Base-by-base conservation (phyloP, 1,140 invertebrate species). In the Phocides pigmalion region DNA sequence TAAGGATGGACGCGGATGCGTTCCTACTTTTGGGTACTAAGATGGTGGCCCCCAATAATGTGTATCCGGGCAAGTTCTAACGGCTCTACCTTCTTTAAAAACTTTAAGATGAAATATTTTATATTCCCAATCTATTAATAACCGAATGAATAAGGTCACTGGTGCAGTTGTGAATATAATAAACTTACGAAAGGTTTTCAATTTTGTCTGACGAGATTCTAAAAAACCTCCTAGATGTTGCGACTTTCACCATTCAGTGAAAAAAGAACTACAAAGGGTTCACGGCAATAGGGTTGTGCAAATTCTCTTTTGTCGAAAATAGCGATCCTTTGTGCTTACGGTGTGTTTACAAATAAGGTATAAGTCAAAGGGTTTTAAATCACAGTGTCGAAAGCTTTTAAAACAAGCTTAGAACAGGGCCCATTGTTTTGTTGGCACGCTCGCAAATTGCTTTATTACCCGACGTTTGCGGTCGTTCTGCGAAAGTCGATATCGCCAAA, bases 341-440 rank as follows among this genome's bases (percentile, higher is more conserved):
- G 68, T 70, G 79, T 91, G 89, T 91, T 91, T 91, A 89, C 89
- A 87, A 89, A 89, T 84, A 89, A 81, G 70, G 79, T 80, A 69
- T 81, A 77, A 84, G 79, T 87, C 87, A 89, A 89, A 91, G 89
- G 89, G 87, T 90, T 89, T 89, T 91, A 91, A 90, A 91, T 91
- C 87, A 90, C 79, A 70, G 82, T 70, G 87, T 89, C 79, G 86
- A 89, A 86, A 91, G 87, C 81, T 89, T 85, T 89, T 82, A 82
- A 89, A 91, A 89, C 83, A 89, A 83, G 77, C 82, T 91, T 85
- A 90, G 87, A 89, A 89, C 73, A 76, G 73, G 64, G 74, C 53
- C 74, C 74, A 87, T 91, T 91, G 89, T 91, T 88, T 87, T 87
- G 83, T 79, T 87, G 82, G 82, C 81, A 79, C 76, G 79, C 72